Percentiles rank a stretch among this genome's conserved stretches.
Evolutionary conservation across 2,888 invertebrate genomes (phyloP).

Genomic region (Drosophila cracens): DNA sequence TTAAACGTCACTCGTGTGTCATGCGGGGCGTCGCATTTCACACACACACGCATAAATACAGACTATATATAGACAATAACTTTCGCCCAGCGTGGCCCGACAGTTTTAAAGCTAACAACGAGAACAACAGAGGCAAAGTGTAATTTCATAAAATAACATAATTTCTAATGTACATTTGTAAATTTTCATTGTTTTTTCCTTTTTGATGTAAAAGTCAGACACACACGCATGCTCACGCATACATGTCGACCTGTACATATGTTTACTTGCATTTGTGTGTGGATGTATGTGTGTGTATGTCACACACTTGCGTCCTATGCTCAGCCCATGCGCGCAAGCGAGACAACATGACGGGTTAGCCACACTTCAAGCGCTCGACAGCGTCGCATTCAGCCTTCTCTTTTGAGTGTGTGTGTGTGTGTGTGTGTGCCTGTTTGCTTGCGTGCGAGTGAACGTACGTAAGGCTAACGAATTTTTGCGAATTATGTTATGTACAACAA

Average conservation of each 20-base stretch:
- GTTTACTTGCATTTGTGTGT: conserved; percentile 8
- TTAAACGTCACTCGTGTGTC: conserved; percentile 36
- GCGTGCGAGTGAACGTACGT: conserved; percentile 10
- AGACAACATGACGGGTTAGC: conserved; percentile 55
- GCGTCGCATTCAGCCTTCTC: conserved; percentile 24
- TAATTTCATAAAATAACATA: conserved; percentile 43
- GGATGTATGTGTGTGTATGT: conserved; percentile 21
- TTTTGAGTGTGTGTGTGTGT: conserved; percentile 19
- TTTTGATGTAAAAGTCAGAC: conserved; percentile 7
- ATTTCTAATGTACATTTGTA: conserved; percentile 37
- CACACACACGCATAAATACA: conserved; percentile 7
- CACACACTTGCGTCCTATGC: conserved; percentile 47
- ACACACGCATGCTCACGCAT: conserved; percentile 6
- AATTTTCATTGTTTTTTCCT: conserved; percentile 29
- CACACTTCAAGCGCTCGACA: conserved; percentile 30
- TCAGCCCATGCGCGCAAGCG: conserved; percentile 52
- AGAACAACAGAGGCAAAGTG: conserved; percentile 42
- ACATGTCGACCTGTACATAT: conserved; percentile 29
- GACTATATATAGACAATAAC: conserved; percentile 29
- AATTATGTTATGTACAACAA: conserved; percentile 21
- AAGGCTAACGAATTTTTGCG: conserved; percentile 22
- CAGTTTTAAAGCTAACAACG: conserved; percentile 16
- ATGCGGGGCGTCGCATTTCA: conserved; percentile 42
- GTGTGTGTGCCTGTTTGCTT: conserved; percentile 12
- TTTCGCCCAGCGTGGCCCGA: conserved; percentile 49